Conservation (phyloP, 1,140 invertebrate species). For the Battus philenor region DNA sequence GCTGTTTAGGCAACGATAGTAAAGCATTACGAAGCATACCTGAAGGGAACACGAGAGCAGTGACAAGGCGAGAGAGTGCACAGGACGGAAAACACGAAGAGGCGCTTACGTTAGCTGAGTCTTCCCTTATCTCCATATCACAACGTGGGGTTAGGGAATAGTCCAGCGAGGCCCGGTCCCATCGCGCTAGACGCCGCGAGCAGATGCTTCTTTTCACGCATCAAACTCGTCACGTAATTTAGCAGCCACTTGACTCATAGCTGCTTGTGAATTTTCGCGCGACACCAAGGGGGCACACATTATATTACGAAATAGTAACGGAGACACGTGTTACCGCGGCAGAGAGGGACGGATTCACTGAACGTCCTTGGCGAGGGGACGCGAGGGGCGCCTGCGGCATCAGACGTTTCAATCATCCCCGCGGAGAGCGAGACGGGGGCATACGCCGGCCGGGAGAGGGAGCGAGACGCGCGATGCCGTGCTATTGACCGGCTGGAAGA, state of each 20-base stretch:
- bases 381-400: conserved; percentile 69
- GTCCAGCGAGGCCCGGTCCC: conserved; percentile 48
- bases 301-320: conserved; percentile 73
- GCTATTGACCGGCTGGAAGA: conserved; percentile 71
- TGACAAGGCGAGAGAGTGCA: conserved; percentile 49
- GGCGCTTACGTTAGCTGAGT: conserved; percentile 45
- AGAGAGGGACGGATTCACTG: conserved; percentile 75
- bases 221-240: conserved; percentile 62
- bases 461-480: conserved; percentile 54
- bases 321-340: conserved; percentile 70
- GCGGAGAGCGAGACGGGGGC: conserved; percentile 44
- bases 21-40: conserved; percentile 30
- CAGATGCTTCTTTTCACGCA: conserved; percentile 57
- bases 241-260: conserved; percentile 71
- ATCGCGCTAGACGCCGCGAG: conserved; percentile 43
- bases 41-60: conserved; percentile 46
- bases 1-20: too few relatives aligned
- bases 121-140: conserved; percentile 68
- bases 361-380: conserved; percentile 70
- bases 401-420: conserved; percentile 75
- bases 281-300: conserved; percentile 66
- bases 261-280: conserved; percentile 69
- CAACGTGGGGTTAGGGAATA: conserved; percentile 47
- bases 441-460: conserved; percentile 22
- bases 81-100: conserved; percentile 65